A percentile compares a stretch with the other conserved stretches of the same genome.
phyloP scores from a whole-genome alignment of 2,113 vertebrate genomes.

The Benitochromis conjunctus region DNA sequence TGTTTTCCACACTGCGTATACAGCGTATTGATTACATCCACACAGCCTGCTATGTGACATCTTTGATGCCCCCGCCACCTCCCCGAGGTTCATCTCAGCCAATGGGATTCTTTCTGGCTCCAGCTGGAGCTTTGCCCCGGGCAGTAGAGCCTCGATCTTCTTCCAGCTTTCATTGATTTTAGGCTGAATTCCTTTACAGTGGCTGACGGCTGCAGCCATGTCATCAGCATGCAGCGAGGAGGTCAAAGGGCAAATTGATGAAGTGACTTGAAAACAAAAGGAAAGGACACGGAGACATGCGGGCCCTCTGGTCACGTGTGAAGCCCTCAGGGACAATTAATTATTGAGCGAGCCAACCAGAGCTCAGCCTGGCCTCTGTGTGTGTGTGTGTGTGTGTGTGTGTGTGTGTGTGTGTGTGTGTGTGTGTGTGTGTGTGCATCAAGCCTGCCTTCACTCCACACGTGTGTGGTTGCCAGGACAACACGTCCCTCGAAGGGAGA shows the following conservation, averaged over 20 bases:
- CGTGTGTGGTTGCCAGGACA: constrained; percentile 39
- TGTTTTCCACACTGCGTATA: background rate
- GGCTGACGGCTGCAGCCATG: background rate
- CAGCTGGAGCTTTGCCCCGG: background rate
- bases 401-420: background rate
- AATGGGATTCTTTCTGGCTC: background rate
- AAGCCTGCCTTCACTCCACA: background rate
- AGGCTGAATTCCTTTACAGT: background rate
- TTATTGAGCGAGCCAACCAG: constrained; percentile 41
- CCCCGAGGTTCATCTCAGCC: background rate
- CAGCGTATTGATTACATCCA: background rate
- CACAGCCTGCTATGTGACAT: background rate
- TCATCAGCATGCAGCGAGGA: too few species aligned
- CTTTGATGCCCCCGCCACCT: background rate
- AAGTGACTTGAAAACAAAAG: background rate
- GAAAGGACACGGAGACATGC: background rate
- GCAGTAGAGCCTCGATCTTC: background rate
- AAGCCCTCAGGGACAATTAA: constrained; percentile 40
- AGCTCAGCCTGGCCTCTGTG: background rate
- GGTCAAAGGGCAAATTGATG: background rate
- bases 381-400: background rate
- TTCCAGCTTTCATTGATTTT: background rate
- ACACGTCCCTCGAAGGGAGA: background rate
- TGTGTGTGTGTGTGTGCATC: background rate
- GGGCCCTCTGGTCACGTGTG: background rate